A percentile compares a stretch with the other conserved stretches of the same genome.
Conservation (phyloP, 2,113 vertebrate species). For the Thomomys bottae region DNA sequence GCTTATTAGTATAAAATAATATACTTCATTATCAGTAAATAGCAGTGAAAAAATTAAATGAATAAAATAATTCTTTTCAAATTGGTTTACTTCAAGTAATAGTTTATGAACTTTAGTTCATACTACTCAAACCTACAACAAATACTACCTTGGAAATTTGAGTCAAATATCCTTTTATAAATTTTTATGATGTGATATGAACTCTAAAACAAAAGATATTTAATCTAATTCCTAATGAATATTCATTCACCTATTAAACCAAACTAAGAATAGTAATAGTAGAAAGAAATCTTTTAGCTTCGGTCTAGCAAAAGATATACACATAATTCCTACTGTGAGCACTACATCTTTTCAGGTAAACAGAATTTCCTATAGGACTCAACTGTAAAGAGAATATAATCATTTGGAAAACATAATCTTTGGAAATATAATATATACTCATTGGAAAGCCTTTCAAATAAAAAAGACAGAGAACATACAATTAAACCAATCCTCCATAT, state of each 20-base stretch:
- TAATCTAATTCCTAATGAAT: background rate
- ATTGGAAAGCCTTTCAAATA: too few relatives aligned
- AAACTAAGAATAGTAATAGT: constrained; percentile 71
- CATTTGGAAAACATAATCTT: background rate
- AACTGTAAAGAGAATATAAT: background rate
- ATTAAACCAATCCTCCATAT: background rate
- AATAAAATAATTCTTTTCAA: background rate
- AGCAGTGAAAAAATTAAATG: background rate
- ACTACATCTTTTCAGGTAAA: background rate
- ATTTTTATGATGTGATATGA: background rate
- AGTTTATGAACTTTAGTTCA: background rate
- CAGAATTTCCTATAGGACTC: background rate
- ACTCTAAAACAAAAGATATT: background rate
- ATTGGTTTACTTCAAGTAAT: background rate
- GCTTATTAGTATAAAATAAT: background rate
- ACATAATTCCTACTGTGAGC: background rate
- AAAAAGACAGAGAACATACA: background rate
- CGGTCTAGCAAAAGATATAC: background rate
- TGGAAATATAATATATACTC: too few relatives aligned
- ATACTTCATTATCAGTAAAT: background rate
- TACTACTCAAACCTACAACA: background rate
- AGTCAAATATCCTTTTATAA: background rate
- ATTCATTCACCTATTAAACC: background rate
- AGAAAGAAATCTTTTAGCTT: constrained; percentile 5
- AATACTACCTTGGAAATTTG: background rate